Evolutionary conservation across 1,140 invertebrate species (phyloP).

Genomic region (Tyrophagus putrescentiae): DNA sequence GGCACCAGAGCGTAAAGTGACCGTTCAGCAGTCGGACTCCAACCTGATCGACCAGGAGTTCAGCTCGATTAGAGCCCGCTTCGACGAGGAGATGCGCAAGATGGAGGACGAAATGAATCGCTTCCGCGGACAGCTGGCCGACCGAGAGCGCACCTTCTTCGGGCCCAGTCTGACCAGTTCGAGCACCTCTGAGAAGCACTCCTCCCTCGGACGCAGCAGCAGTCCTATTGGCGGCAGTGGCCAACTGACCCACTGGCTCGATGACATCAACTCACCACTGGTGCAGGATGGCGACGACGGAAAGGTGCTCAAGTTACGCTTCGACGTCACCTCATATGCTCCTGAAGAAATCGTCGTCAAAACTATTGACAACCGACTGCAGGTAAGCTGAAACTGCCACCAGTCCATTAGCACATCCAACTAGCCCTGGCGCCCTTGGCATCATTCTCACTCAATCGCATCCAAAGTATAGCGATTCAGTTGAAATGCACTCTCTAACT

Average conservation of each 20-base stretch:
- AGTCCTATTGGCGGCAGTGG: constrained; percentile 33
- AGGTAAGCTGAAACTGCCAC: constrained; percentile 63
- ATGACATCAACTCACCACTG: constrained; percentile 73
- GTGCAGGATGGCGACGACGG: constrained; percentile 68
- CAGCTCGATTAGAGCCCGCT: constrained; percentile 81
- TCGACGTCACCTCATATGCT: constrained; percentile 83
- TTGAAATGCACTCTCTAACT: background rate
- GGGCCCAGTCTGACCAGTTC: constrained; percentile 17
- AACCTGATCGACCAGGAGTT: constrained; percentile 92
- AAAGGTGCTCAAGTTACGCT: constrained; percentile 72
- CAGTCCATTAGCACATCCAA: too few species aligned
- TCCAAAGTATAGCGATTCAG: background rate
- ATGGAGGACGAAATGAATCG: constrained; percentile 97
- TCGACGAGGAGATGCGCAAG: constrained; percentile 88
- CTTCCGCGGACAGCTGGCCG: constrained; percentile 81
- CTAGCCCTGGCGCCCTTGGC: background rate
- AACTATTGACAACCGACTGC: constrained; percentile 84
- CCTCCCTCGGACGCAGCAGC: background rate
- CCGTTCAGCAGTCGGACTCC: constrained; percentile 81
- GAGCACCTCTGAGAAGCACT: constrained; percentile 12
- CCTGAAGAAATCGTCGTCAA: constrained; percentile 92
- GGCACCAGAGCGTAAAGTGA: constrained; percentile 37
- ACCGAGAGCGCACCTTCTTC: constrained; percentile 49
- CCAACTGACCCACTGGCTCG: constrained; percentile 47
- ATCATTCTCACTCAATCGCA: background rate